These are phyloP conservation scores for Agriopis aurantiaria DNA, from an alignment of 2,888 invertebrate species.

Conservation along the genomic window DNA sequence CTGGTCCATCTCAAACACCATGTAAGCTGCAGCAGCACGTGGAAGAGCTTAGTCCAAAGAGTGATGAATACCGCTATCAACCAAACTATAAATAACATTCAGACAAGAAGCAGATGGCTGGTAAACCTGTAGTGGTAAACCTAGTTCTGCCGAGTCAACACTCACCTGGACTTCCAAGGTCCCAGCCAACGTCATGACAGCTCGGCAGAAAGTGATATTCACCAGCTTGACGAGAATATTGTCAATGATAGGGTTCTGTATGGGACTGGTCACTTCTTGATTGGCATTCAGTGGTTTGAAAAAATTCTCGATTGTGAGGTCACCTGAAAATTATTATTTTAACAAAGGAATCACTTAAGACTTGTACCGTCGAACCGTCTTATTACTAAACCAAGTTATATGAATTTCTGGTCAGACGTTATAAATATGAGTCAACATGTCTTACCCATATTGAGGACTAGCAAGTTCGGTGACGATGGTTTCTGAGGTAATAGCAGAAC, in stretches of 20 bases:
- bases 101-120: neutral
- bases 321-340: conserved; percentile 77
- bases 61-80: too few relatives aligned
- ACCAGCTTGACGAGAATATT: conserved; percentile 90
- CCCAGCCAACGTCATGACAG: conserved; percentile 91
- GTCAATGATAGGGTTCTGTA: conserved; percentile 87
- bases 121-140: too few relatives aligned
- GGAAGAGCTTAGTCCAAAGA: too few relatives aligned
- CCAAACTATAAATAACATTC: too few relatives aligned
- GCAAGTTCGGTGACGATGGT: conserved; percentile 91
- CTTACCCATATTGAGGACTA: conserved; percentile 91
- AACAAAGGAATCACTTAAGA: neutral
- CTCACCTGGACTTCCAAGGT: conserved; percentile 90
- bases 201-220: conserved; percentile 89
- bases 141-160: neutral
- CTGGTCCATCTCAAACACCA: too few relatives aligned
- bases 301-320: conserved; percentile 92
- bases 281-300: conserved; percentile 86
- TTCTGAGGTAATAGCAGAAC: conserved; percentile 92
- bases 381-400: too few relatives aligned
- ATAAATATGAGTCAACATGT: neutral
- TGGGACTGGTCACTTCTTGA: conserved; percentile 67
- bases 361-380: too few relatives aligned
- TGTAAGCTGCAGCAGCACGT: too few relatives aligned
- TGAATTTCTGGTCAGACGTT: too few relatives aligned